Evolutionary conservation across 2,797 vertebrate genomes (phyloP).

Genomic region (Spatula versicolor): DNA sequence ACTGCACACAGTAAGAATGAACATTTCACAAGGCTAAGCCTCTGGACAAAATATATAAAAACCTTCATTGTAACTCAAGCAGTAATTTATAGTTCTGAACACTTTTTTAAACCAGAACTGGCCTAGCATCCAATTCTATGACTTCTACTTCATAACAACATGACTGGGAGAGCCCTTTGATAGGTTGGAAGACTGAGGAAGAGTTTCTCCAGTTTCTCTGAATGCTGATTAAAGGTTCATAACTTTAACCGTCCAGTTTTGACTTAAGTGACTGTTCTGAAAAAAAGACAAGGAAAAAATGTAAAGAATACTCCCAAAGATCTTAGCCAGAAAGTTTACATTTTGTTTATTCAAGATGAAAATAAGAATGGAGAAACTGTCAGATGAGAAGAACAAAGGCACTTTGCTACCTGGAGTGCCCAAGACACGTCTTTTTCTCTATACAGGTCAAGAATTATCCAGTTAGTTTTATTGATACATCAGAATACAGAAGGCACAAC

Average conservation of each 20-base stretch:
- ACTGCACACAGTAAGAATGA: no score
- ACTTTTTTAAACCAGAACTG: background rate
- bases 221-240: background rate
- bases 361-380: background rate
- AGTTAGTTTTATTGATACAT: background rate
- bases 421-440: background rate
- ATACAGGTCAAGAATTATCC: background rate
- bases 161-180: background rate
- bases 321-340: background rate
- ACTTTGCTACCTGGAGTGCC: background rate
- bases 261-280: background rate
- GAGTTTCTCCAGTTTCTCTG: background rate
- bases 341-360: background rate
- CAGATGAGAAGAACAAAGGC: background rate
- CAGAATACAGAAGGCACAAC: background rate
- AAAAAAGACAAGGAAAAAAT: background rate
- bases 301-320: background rate
- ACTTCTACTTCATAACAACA: background rate
- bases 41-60: background rate
- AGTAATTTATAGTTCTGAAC: background rate
- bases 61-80: background rate
- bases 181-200: background rate
- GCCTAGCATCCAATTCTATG: background rate
- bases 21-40: background rate
- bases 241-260: background rate